These are phyloP conservation scores for Apomyelois bistriatella DNA, from an alignment of 2,888 invertebrate genomes.

Conservation along the genomic window DNA sequence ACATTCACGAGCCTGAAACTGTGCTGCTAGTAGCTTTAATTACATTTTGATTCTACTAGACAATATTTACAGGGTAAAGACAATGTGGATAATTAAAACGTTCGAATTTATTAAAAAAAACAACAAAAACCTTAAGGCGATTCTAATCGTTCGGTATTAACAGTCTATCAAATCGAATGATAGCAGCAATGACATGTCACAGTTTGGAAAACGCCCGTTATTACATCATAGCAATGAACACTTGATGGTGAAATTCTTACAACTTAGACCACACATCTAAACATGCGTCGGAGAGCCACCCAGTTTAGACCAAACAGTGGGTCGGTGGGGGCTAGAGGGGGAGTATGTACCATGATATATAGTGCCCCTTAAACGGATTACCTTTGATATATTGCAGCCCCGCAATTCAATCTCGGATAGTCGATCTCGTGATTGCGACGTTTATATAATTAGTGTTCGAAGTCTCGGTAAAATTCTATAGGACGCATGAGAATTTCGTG, in stretches of 20 bases:
- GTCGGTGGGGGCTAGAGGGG: constrained; percentile 35
- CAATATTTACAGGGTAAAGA: too few relatives aligned
- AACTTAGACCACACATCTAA: constrained; percentile 41
- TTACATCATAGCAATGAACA: too few relatives aligned
- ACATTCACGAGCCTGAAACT: too few relatives aligned
- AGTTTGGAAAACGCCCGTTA: too few relatives aligned
- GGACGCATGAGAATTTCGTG: background rate
- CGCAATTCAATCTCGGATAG: constrained; percentile 75
- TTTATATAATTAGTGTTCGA: constrained; percentile 44
- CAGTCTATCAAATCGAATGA: too few relatives aligned
- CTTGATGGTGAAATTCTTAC: too few relatives aligned
- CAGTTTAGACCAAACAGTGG: constrained; percentile 71
- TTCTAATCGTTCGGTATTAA: too few relatives aligned
- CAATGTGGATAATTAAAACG: too few relatives aligned
- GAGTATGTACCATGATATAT: constrained; percentile 74
- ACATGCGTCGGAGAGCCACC: constrained; percentile 65
- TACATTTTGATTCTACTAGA: too few relatives aligned
- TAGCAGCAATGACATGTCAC: background rate
- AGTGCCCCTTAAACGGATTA: constrained; percentile 77
- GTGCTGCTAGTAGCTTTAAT: too few relatives aligned
- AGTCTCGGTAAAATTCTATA: background rate
- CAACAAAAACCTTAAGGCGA: too few relatives aligned
- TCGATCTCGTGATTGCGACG: constrained; percentile 65
- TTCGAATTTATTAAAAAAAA: too few relatives aligned
- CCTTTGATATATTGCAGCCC: constrained; percentile 78